Percentiles rank a stretch among this genome's conserved stretches.
These are phyloP conservation scores for Spialia ferax DNA, from an alignment of 2,888 invertebrate species.

Conservation along the genomic window DNA sequence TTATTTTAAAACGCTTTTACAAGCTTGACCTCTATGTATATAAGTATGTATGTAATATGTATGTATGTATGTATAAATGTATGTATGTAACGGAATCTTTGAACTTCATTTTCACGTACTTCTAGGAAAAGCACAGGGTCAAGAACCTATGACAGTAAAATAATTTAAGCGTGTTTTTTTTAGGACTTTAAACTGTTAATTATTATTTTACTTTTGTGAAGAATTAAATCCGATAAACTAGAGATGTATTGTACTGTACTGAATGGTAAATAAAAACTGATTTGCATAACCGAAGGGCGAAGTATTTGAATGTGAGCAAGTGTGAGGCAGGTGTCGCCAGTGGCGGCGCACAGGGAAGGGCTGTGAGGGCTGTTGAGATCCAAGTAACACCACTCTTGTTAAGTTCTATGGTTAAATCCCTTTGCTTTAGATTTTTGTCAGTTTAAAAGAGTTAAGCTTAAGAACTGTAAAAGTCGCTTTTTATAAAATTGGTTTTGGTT, in stretches of 20 bases:
- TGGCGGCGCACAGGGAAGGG: slow-evolving; percentile 17
- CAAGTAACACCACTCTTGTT: slow-evolving; percentile 20
- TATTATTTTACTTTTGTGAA: too few relatives aligned
- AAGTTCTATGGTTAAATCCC: slow-evolving; percentile 14
- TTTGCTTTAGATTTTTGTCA: slow-evolving; percentile 17
- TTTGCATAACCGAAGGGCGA: slow-evolving; percentile 11
- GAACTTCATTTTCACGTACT: too few relatives aligned
- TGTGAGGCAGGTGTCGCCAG: slow-evolving; percentile 30
- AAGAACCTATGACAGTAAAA: too few relatives aligned
- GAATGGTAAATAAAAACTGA: background rate
- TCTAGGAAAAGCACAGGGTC: too few relatives aligned
- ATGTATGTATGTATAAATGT: too few relatives aligned
- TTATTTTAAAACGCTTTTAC: too few relatives aligned
- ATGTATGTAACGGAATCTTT: too few relatives aligned
- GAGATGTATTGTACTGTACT: background rate
- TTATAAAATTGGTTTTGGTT: background rate
- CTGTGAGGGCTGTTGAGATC: slow-evolving; percentile 18
- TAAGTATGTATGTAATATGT: too few relatives aligned
- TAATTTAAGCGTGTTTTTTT: too few relatives aligned
- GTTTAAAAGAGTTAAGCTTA: background rate
- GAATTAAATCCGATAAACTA: too few relatives aligned
- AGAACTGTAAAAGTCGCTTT: background rate
- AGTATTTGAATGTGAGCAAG: slow-evolving; percentile 11
- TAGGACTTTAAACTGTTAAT: too few relatives aligned
- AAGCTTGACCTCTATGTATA: too few relatives aligned